Evolutionary conservation across 2,113 vertebrate species (phyloP).

Genomic region (Paratilapia polleni): DNA sequence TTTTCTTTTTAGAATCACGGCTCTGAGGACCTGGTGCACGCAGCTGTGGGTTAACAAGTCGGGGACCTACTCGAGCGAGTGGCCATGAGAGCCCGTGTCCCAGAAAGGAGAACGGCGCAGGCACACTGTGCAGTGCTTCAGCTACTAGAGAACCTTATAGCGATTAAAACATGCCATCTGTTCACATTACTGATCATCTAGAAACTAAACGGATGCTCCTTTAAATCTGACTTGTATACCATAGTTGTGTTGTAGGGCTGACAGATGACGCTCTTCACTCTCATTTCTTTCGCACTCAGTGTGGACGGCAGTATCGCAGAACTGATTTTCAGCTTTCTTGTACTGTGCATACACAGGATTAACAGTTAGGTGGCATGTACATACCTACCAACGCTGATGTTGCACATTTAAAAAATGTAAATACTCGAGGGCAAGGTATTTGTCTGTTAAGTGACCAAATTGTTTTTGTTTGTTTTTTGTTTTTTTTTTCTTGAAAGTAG

Average conservation of each 20-base stretch:
- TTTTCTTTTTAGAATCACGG: slow-evolving; percentile 33
- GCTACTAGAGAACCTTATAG: slow-evolving; percentile 62
- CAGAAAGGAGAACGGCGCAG: slow-evolving; percentile 2
- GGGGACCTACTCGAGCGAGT: not conserved
- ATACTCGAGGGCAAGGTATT: slow-evolving; percentile 79
- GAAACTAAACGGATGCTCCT: slow-evolving; percentile 51
- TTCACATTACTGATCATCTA: slow-evolving; percentile 52
- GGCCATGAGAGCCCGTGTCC: not conserved
- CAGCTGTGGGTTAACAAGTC: slow-evolving; percentile 6
- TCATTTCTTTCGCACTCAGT: slow-evolving; percentile 66
- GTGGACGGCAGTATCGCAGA: slow-evolving; percentile 80
- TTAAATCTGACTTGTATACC: slow-evolving; percentile 34
- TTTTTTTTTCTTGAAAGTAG: slow-evolving; percentile 42
- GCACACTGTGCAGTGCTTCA: slow-evolving; percentile 55
- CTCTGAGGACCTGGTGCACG: slow-evolving; percentile 40
- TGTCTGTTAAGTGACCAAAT: slow-evolving; percentile 83
- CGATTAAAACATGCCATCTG: slow-evolving; percentile 53
- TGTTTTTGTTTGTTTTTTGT: too few species aligned
- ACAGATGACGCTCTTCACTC: slow-evolving; percentile 68
- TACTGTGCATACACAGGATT: slow-evolving; percentile 81
- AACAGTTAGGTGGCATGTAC: slow-evolving; percentile 81
- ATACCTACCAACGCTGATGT: slow-evolving; percentile 87
- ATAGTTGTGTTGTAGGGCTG: slow-evolving; percentile 46
- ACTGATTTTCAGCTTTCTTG: slow-evolving; percentile 82
- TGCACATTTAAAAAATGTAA: slow-evolving; percentile 88